Percentiles rank a stretch among this genome's conserved stretches.
Evolutionary conservation across 2,797 vertebrate genomes (phyloP).

Genomic region (Enteromius viviparus): DNA sequence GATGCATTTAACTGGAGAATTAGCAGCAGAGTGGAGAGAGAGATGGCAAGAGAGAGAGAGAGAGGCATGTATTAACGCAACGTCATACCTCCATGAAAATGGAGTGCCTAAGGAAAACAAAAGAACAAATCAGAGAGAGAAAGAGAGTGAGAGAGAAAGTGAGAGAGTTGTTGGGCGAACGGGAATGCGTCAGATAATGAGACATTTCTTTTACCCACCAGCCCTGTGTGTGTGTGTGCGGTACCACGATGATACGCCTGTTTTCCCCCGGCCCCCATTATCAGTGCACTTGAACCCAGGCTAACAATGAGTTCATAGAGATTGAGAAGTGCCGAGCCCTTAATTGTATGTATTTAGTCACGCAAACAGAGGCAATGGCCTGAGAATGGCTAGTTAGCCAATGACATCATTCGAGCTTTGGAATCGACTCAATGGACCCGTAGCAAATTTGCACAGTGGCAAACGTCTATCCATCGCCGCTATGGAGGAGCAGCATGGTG

Average conservation of each 20-base stretch:
- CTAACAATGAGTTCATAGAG: constrained; percentile 99
- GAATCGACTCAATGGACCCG: constrained; percentile 90
- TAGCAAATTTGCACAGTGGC: constrained; percentile 81
- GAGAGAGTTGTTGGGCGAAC: constrained; percentile 76
- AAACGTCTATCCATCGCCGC: constrained; percentile 68
- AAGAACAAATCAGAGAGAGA: constrained; percentile 59
- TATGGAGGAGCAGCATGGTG: constrained; percentile 49
- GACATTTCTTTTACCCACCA: constrained; percentile 88
- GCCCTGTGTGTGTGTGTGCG: constrained; percentile 75
- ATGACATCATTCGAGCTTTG: constrained; percentile 94
- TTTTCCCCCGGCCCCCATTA: constrained; percentile 96
- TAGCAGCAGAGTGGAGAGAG: constrained; percentile 61
- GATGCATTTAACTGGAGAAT: constrained; percentile 74
- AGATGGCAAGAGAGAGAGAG: constrained; percentile 23
- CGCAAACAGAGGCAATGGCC: constrained; percentile 99
- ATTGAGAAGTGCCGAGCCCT: constrained; percentile 95
- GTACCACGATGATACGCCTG: constrained; percentile 82
- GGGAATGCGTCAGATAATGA: constrained; percentile 85
- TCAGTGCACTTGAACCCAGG: constrained; percentile 98
- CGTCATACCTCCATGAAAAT: constrained; percentile 63
- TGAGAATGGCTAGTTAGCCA: constrained; percentile 97
- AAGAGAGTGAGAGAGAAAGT: constrained; percentile 54
- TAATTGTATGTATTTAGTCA: constrained; percentile 99
- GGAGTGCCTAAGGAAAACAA: constrained; percentile 63
- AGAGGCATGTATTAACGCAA: constrained; percentile 59